Evolutionary conservation across 2,888 invertebrate species (phyloP).

Genomic region (Rhopalosiphum nymphaeae): DNA sequence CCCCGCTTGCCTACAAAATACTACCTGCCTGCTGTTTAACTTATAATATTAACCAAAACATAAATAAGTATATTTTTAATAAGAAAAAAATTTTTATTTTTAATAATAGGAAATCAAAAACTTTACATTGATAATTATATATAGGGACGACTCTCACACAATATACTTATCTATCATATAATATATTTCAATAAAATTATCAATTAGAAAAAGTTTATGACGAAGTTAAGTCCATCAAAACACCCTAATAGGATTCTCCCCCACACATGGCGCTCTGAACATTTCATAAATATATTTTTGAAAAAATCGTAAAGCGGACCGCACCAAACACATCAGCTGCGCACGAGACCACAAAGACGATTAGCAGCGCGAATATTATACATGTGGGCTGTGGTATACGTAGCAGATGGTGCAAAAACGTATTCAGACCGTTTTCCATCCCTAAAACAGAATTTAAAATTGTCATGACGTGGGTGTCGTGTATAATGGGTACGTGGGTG

Average conservation of each 20-base stretch:
- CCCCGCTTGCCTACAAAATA: not conserved
- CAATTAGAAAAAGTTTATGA: not conserved
- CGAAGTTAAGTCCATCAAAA: not conserved
- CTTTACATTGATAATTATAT: not conserved
- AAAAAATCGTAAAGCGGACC: not conserved
- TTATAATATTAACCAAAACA: not conserved
- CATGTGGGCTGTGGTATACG: not conserved
- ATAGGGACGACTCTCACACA: not conserved
- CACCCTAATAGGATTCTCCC: not conserved
- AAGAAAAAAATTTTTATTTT: not conserved
- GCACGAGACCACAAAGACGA: not conserved
- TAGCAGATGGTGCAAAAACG: not conserved
- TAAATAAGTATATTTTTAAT: not conserved
- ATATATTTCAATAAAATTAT: not conserved
- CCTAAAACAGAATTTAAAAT: not conserved
- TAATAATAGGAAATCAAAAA: not conserved
- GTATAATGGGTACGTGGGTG: not conserved
- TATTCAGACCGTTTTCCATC: not conserved
- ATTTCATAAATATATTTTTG: not conserved
- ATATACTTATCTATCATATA: not conserved
- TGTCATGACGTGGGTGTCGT: not conserved
- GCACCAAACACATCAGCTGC: not conserved
- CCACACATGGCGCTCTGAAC: not conserved
- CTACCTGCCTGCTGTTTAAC: not conserved
- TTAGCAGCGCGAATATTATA: conserved; percentile 5